Percentiles rank a stretch among this genome's conserved stretches.
These are phyloP conservation scores for Leptodactylus fallax DNA, from an alignment of 2,797 vertebrate species.

Conservation along the genomic window DNA sequence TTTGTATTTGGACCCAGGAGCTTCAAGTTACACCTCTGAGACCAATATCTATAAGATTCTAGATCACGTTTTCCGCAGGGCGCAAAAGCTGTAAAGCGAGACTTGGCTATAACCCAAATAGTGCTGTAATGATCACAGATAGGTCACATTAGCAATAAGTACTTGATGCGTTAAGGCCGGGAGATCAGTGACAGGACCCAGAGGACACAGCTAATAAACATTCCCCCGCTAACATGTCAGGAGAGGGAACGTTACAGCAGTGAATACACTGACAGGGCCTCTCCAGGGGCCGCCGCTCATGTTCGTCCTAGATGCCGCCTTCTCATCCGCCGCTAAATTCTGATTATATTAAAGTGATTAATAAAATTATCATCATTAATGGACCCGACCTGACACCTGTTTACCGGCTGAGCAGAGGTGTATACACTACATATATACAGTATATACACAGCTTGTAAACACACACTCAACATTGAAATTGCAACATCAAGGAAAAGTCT, in stretches of 20 bases:
- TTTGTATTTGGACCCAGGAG: too few relatives aligned
- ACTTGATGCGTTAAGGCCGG: background rate
- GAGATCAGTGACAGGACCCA: conserved; percentile 39
- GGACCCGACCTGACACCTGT: too few relatives aligned
- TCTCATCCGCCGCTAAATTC: background rate
- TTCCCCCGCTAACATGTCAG: conserved; percentile 51
- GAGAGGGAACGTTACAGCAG: conserved; percentile 33
- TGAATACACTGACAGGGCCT: conserved; percentile 33
- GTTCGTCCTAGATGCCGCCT: conserved; percentile 2
- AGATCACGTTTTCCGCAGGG: too few relatives aligned
- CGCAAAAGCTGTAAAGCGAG: too few relatives aligned
- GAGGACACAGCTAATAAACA: conserved; percentile 43
- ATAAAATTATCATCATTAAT: background rate
- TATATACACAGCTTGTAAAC: too few relatives aligned
- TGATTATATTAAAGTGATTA: conserved; percentile 36
- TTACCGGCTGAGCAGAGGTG: too few relatives aligned
- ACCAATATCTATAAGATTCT: too few relatives aligned
- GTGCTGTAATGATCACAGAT: background rate
- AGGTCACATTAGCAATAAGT: background rate
- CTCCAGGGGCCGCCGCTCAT: conserved; percentile 27
- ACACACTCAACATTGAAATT: too few relatives aligned
- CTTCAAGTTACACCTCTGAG: too few relatives aligned
- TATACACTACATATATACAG: too few relatives aligned
- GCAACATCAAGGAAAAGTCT: too few relatives aligned
- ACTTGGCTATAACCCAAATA: background rate